Conservation (phyloP, 2,113 vertebrate genomes). For the Eira barbara region DNA sequence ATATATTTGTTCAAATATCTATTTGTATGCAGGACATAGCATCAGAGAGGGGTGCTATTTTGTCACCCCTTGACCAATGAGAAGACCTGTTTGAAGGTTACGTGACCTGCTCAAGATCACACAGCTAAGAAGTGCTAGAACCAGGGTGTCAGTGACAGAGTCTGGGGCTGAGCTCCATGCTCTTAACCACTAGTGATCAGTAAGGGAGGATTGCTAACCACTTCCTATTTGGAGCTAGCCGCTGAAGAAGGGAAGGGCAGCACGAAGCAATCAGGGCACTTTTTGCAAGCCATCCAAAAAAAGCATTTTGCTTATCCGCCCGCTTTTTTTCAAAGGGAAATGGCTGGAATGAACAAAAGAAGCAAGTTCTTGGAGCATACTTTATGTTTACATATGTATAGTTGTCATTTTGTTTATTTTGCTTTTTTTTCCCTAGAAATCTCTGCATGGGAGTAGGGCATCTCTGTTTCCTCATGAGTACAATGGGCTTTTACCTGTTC, state of each 20-base stretch:
- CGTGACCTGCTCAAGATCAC: background rate
- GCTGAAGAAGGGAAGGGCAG: rapidly evolving
- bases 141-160: background rate
- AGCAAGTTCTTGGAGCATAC: background rate
- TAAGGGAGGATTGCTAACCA: background rate
- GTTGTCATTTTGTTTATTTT: background rate
- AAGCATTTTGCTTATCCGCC: background rate
- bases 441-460: background rate
- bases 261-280: background rate
- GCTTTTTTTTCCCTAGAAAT: background rate
- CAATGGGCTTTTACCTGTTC: background rate
- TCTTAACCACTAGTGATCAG: background rate
- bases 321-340: background rate
- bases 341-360: background rate
- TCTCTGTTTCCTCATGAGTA: background rate
- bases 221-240: background rate
- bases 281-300: background rate
- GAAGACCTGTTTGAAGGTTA: background rate
- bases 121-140: background rate
- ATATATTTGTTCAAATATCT: background rate
- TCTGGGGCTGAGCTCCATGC: background rate
- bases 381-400: background rate
- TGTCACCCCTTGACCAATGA: background rate
- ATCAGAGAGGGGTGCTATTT: background rate
- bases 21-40: background rate